Evolutionary conservation across 2,888 invertebrate species (phyloP).

Genomic region (Mythimna vitellina): DNA sequence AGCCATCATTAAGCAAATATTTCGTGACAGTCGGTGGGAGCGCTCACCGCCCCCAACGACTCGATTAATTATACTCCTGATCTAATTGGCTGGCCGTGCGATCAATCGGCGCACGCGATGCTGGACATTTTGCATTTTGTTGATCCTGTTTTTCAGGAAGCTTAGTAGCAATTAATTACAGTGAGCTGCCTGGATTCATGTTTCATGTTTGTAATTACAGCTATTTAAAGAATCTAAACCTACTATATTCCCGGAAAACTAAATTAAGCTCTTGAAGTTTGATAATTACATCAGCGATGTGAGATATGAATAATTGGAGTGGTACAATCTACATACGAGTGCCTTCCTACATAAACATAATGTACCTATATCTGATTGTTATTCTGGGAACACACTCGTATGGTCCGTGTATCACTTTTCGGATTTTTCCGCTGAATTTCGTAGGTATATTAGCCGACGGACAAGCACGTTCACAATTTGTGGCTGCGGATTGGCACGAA

Average conservation of each 20-base stretch:
- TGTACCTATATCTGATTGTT: constrained; percentile 27
- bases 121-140: constrained; percentile 60
- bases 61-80: constrained; percentile 75
- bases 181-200: background rate
- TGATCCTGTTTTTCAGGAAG: constrained; percentile 44
- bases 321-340: constrained; percentile 32
- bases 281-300: constrained; percentile 2
- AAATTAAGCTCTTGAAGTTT: constrained; percentile 16
- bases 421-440: constrained; percentile 59
- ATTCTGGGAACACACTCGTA: constrained; percentile 35
- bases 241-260: constrained; percentile 5
- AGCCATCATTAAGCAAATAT: constrained; percentile 77
- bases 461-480: constrained; percentile 80
- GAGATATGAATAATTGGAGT: constrained; percentile 23
- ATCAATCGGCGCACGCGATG: constrained; percentile 67
- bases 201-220: constrained; percentile 6
- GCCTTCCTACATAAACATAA: constrained; percentile 14
- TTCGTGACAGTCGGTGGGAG: constrained; percentile 67
- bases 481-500: constrained; percentile 79
- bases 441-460: constrained; percentile 72
- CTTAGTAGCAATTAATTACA: constrained; percentile 20
- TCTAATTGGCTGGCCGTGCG: constrained; percentile 73
- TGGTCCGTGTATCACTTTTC: constrained; percentile 46
- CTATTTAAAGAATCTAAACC: constrained; percentile 6
- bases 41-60: constrained; percentile 61